Evolutionary conservation across 1,140 invertebrate genomes (phyloP), one percentile per base, ranked within the genome.

Genomic region (Chymomyza costata): DNA sequence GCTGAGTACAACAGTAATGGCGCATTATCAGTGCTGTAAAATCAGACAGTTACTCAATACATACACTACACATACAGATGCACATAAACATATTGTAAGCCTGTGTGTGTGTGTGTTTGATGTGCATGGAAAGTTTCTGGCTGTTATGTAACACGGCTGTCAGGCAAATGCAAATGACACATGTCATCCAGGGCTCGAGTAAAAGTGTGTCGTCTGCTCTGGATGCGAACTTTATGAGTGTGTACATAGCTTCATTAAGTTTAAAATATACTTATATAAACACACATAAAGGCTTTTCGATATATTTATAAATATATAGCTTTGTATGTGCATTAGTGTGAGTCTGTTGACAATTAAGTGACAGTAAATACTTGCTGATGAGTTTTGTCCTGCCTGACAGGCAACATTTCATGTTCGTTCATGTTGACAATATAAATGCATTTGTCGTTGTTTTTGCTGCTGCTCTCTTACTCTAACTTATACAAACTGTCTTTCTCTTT

Each of bases 121-220:
- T 13, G n/a, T 28, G 46, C 5, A 43, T 14, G 11, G 25, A 44
- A 30, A 32, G 49, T 43, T 3, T 8, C 21, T 25, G 21, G 3
- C 21, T 25, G 21, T 25, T 25, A 25, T 25, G 21, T 25, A 25
- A 8, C 21, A 8, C 21, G 21, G 21, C 21, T 25, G 8, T 25
- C 21, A 8, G 40, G 61, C 65, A 70, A 66, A 70, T 66, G 71
- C 71, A 76, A 59, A 70, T 78, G 71, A 78, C 71, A 70, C 71
- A 70, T 76, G 71, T 64, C 71, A 56, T 43, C 34, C 31, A 47
- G 47, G 54, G 54, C 47, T 37, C 32, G 15, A 56, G 60, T 54
- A 53, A 25, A 57, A 68, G 47, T 57, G 64, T 50, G 15, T 31
- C 40, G 32, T 18, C 51, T 3, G 3, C 21, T 5, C 8, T 8